Base-by-base conservation (phyloP, 2,888 invertebrate species). In the Leistus spinibarbis region DNA sequence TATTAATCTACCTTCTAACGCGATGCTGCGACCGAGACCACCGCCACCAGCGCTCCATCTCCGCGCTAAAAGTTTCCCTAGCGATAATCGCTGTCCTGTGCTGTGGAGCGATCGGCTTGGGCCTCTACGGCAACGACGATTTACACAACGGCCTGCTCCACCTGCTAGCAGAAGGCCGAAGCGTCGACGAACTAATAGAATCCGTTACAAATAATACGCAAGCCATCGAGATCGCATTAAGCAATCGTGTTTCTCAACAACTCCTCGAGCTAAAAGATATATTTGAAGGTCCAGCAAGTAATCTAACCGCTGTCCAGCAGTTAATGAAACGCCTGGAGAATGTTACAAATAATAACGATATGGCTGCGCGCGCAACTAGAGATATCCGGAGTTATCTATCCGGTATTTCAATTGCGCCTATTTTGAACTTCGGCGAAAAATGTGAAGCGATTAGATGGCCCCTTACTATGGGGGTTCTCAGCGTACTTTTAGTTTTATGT, bases 11-110 rank as follows among this genome's bases (percentile, higher is more conserved):
- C 88, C 90, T 98, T 84, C 92, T 97, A 86, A 96, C 96, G 82
- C 90, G 97, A 87, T 98, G 98, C 88, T 97, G 97, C 90, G 97
- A 97, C 89, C 91, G 96, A 82, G 95, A 95, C 86, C 95, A 96
- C 79, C 91, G 96, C 73, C 95, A 95, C 77, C 93, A 94, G 76
- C 92, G 93, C 84, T 95, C 95, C 81, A 95, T 97, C 85, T 92
- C 95, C 68, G 94, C 96, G 80, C 88, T 97, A 79, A 94, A 94
- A 88, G 91, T 93, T 84, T 91, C 92, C 19, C 87, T 94, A 72
- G 93, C 94, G 82, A 90, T 94, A 77, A 91, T 93, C 16, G 93
- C 96, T 69, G 92, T 97, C 77, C 89, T 96, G 78, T 96, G 96
- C 83, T 95, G 96, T 87, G 95, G 94, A 77, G 94, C 95, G 5